Conservation (phyloP, 2,113 vertebrate species). For the Panthera leo region DNA sequence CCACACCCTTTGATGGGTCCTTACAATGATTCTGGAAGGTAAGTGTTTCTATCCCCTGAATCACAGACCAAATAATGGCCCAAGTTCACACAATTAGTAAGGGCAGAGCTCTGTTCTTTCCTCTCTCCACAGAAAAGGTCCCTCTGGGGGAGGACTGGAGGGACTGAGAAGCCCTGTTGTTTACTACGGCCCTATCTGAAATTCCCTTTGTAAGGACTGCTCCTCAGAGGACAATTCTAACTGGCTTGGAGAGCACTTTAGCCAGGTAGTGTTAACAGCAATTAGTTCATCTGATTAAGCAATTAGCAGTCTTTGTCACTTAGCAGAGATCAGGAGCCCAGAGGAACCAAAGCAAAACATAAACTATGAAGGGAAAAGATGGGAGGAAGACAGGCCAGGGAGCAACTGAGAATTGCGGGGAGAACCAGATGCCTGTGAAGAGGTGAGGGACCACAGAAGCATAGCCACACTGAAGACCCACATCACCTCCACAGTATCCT, state of each 20-base stretch:
- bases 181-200: not conserved
- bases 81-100: not conserved
- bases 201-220: not conserved
- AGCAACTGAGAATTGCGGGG: not conserved
- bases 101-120: not conserved
- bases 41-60: not conserved
- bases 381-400: not conserved
- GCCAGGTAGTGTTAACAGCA: constrained; percentile 65
- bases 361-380: not conserved
- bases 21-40: not conserved
- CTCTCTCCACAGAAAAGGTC: not conserved
- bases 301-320: constrained; percentile 69
- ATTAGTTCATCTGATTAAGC: constrained; percentile 66
- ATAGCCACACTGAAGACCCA: too few relatives aligned
- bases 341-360: constrained; percentile 26
- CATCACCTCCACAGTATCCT: not conserved
- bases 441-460: not conserved
- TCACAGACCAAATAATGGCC: not conserved
- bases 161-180: not conserved
- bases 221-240: not conserved
- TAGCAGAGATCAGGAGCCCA: constrained; percentile 53
- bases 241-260: not conserved
- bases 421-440: not conserved
- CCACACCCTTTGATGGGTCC: not conserved
- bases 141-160: too few relatives aligned